These are phyloP conservation scores for Holacanthella duospinosa DNA, from an alignment of 2,888 invertebrate species.

Conservation along the genomic window DNA sequence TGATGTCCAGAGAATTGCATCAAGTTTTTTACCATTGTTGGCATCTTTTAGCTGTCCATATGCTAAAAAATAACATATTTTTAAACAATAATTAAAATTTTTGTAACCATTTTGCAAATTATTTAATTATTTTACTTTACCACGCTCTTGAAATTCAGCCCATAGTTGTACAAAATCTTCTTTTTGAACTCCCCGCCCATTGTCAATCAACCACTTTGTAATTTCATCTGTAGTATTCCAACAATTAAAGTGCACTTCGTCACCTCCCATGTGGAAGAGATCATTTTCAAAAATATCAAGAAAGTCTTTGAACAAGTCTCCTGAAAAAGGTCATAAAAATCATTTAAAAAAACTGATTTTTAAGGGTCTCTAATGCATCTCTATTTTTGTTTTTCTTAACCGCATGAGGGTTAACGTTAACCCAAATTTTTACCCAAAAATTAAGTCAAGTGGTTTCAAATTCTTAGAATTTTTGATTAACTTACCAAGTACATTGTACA, in stretches of 20 bases:
- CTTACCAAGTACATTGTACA: constrained; percentile 42
- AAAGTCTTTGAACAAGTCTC: not conserved
- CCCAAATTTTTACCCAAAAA: not conserved
- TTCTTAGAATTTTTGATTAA: constrained; percentile 39
- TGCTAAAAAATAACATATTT: constrained; percentile 39
- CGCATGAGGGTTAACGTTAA: not conserved
- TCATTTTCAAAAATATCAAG: constrained; percentile 20
- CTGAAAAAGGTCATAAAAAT: not conserved
- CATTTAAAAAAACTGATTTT: not conserved
- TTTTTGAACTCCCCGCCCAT: constrained; percentile 29
- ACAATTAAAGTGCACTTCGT: constrained; percentile 38
- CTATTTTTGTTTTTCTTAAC: not conserved
- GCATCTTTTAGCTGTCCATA: constrained; percentile 51
- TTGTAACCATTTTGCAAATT: not conserved
- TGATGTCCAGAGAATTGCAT: constrained; percentile 71
- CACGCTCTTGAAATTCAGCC: constrained; percentile 37
- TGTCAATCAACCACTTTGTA: constrained; percentile 25
- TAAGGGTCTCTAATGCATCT: not conserved
- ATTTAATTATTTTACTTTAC: constrained; percentile 37
- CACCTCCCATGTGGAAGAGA: constrained; percentile 39
- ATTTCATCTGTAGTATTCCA: constrained; percentile 32
- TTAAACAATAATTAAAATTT: not conserved
- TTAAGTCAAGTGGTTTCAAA: not conserved
- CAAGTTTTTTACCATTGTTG: constrained; percentile 48
- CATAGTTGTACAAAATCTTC: constrained; percentile 44